Evolutionary conservation across 2,113 vertebrate genomes (phyloP), one percentile per base, ranked within the genome.

Genomic region (Sylvicapra grimmia): DNA sequence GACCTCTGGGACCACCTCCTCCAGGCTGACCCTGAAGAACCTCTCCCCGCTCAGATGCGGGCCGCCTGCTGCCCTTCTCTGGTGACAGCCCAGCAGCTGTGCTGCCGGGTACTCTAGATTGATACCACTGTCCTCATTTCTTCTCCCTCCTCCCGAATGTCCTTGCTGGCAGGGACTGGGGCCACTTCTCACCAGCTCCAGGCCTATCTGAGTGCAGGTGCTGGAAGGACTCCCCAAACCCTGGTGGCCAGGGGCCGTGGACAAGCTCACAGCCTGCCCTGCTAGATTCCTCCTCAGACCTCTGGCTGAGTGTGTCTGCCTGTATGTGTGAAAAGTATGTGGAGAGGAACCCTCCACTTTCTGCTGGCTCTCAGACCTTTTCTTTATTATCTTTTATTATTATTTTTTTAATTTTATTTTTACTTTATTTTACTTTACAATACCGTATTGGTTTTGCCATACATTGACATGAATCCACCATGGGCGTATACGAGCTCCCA

Each of bases 21-120:
- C 16, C 25, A 31, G 59, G 25, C 27, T 56, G 47, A 49, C 10
- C 12, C 44, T 10, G 36, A 79, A 14, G n/a, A 31, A 29, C 8
- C 53, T 77, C 8, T 56, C 10, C 49, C 49, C 2, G 29, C 36
- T 68, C 58, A 5, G 56, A 36, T 25, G 0, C 36, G 5, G 40
- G 19, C 14, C 0, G 0, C 16, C 2, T 0, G 11, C 13, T 0
- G 1, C 10, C 25, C 54, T 11, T 68, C 15, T 77, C 8, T 23
- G 1, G 0, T 21, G 25, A 49, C 1, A 79, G 56, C 4, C 65
- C 27, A 40, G 29, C 0, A 1, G 18, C 75, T 1, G 0, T 29
- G 11, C 33, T 18, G 8, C 5, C 0, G 4, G 9, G 31, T 44
- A 21, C 31, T 40, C 2, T 33, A 0, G 1, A 12, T 10, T 1